These are phyloP conservation scores for Cremastobaeus sp. DNA, from an alignment of 2,888 invertebrate species.

Conservation along the genomic window DNA sequence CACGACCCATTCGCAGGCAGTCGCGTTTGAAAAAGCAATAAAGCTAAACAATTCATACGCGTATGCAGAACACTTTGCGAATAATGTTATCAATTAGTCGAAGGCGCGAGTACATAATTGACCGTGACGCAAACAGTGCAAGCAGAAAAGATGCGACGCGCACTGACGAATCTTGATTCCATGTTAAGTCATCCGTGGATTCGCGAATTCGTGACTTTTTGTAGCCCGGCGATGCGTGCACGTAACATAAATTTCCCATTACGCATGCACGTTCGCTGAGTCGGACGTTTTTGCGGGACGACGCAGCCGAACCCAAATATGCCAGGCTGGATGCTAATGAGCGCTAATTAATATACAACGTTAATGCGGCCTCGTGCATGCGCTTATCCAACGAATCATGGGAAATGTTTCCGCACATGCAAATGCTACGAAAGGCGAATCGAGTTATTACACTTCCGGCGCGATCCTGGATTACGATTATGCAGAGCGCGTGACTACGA, in stretches of 20 bases:
- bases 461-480: conserved; percentile 66
- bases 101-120: conserved; percentile 44
- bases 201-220: not conserved
- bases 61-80: conserved; percentile 26
- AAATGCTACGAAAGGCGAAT: conserved; percentile 73
- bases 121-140: conserved; percentile 42
- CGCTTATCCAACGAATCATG: conserved; percentile 65
- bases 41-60: conserved; percentile 7
- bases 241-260: conserved; percentile 34
- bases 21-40: conserved; percentile 30
- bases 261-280: conserved; percentile 1
- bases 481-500: conserved; percentile 59
- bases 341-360: conserved; percentile 58
- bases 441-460: conserved; percentile 73
- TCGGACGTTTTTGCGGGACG: conserved; percentile 22
- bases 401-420: conserved; percentile 75
- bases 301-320: conserved; percentile 31
- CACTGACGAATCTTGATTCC: conserved; percentile 18
- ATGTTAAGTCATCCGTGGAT: not conserved
- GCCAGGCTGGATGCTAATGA: conserved; percentile 48
- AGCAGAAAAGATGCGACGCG: conserved; percentile 20
- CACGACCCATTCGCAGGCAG: not conserved
- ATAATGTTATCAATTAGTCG: conserved; percentile 55
- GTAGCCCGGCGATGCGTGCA: conserved; percentile 15
- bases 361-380: conserved; percentile 47